phyloP scores from a whole-genome alignment of 2,113 vertebrate genomes.

The Chamaetylas fuelleborni region DNA sequence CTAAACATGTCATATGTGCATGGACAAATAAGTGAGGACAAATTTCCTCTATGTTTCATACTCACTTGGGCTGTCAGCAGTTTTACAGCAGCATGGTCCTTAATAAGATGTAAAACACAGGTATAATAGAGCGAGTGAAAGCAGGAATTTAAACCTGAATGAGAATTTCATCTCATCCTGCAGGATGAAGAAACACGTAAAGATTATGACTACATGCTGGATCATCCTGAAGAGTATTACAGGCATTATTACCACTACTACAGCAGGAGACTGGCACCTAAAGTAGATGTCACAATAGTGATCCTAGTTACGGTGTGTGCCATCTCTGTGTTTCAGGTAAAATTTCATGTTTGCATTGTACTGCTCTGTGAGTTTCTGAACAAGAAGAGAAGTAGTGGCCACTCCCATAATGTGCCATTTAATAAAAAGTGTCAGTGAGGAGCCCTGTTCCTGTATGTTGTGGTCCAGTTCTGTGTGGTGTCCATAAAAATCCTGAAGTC shows the following conservation, averaged over 20 bases:
- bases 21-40: not conserved
- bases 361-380: not conserved
- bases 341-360: not conserved
- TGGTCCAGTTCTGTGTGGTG: not conserved
- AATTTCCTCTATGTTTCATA: not conserved
- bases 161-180: not conserved
- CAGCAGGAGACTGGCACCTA: slow-evolving; percentile 85
- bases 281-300: slow-evolving; percentile 91
- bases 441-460: rapidly evolving
- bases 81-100: not conserved
- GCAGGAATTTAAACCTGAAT: not conserved
- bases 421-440: not conserved
- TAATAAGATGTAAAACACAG: not conserved
- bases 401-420: rapidly evolving
- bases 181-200: slow-evolving; percentile 94
- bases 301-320: slow-evolving; percentile 90
- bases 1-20: not conserved
- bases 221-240: slow-evolving; percentile 95
- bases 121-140: not conserved
- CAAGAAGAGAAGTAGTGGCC: not conserved
- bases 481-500: not conserved
- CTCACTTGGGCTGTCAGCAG: rapidly evolving
- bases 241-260: slow-evolving; percentile 97
- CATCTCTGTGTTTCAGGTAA: slow-evolving; percentile 92
- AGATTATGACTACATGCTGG: slow-evolving; percentile 98